Percentiles rank a stretch among this genome's conserved stretches.
phyloP scores from a whole-genome alignment of 2,888 invertebrate species.

The Drosophila nigricruria region DNA sequence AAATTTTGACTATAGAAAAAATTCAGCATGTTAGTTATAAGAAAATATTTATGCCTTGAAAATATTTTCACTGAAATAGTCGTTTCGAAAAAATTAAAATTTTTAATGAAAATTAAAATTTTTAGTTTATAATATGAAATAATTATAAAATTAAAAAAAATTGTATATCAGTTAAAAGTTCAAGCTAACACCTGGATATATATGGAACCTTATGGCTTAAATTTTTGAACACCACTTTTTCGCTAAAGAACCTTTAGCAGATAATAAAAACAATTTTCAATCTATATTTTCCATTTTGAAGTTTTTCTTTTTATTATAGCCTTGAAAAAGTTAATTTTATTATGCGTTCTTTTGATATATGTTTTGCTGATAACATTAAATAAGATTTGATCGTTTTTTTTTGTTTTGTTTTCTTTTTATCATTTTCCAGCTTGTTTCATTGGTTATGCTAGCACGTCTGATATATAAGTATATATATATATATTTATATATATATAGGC shows the following conservation, averaged over 20 bases:
- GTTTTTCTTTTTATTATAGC: constrained; percentile 57
- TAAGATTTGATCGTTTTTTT: constrained; percentile 52
- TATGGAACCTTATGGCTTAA: too few relatives aligned
- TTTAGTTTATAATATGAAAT: too few relatives aligned
- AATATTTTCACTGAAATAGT: too few relatives aligned
- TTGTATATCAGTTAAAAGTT: too few relatives aligned
- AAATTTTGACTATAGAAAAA: too few relatives aligned
- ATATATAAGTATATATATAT: constrained; percentile 39
- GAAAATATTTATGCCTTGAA: too few relatives aligned
- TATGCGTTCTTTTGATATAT: constrained; percentile 63
- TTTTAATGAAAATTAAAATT: too few relatives aligned
- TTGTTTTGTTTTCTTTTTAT: constrained; percentile 1
- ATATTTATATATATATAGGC: constrained; percentile 17
- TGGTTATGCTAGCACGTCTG: constrained; percentile 48
- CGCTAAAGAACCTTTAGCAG: not conserved
- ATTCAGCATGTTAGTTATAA: too few relatives aligned
- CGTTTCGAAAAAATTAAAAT: too few relatives aligned
- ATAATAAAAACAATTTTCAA: not conserved
- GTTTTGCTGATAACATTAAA: constrained; percentile 64
- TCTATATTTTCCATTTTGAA: constrained; percentile 6
- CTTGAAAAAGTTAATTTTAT: constrained; percentile 59
- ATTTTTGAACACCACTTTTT: too few relatives aligned
- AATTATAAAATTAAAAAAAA: not conserved
- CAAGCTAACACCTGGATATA: too few relatives aligned
- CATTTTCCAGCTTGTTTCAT: constrained; percentile 46